These are phyloP conservation scores for Galago senegalensis DNA, from an alignment of 2,797 vertebrate genomes.

Conservation along the genomic window DNA sequence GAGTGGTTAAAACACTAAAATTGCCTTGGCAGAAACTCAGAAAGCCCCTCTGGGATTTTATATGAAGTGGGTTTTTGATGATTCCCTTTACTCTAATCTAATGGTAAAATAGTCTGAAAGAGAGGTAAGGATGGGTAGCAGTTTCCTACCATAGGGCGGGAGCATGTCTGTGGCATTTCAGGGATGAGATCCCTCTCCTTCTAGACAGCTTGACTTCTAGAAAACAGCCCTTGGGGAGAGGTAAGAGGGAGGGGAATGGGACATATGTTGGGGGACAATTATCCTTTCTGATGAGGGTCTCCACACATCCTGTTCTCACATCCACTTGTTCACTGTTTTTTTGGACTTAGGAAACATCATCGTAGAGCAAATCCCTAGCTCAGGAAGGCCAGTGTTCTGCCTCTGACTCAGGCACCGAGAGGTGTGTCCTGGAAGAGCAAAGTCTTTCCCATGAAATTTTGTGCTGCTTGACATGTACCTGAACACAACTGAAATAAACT, in stretches of 20 bases:
- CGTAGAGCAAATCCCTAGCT: neutral
- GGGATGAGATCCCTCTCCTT: neutral
- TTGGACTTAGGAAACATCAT: neutral
- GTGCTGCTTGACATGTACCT: neutral
- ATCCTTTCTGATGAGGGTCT: neutral
- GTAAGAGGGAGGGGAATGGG: rapidly evolving
- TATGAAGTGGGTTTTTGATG: neutral
- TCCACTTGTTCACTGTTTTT: neutral
- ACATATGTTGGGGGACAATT: rapidly evolving
- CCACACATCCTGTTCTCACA: no score
- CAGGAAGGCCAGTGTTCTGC: neutral
- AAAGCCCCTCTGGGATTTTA: neutral
- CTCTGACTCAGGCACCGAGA: neutral
- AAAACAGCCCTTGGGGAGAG: rapidly evolving
- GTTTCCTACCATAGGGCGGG: neutral
- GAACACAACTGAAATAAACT: neutral
- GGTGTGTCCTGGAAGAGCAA: neutral
- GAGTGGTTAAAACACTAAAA: neutral
- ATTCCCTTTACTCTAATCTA: neutral
- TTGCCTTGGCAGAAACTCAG: neutral
- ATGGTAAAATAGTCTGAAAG: neutral
- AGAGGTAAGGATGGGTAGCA: no score
- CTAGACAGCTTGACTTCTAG: neutral
- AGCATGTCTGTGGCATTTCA: neutral
- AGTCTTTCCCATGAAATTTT: neutral